These are phyloP conservation scores for Sinocyclocheilus maitianheensis DNA, from an alignment of 2,113 vertebrate species.

Conservation along the genomic window DNA sequence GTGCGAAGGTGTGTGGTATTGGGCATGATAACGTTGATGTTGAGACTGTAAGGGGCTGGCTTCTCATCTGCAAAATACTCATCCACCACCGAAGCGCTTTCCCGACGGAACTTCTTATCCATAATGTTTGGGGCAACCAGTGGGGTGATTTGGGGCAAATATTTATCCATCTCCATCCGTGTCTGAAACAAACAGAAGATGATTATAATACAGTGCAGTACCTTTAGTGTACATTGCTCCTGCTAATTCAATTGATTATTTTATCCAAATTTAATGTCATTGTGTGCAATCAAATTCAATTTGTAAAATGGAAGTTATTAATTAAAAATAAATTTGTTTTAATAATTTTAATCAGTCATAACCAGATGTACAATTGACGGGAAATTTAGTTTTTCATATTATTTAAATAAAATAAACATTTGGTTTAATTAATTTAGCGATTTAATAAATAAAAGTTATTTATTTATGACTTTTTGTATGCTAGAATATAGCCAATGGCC, in stretches of 20 bases:
- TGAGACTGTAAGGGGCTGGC: constrained; percentile 83
- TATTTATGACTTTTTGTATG: not conserved
- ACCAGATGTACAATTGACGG: not conserved
- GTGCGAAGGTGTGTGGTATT: constrained; percentile 86
- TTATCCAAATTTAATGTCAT: not conserved
- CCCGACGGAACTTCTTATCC: constrained; percentile 86
- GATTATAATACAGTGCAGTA: not conserved
- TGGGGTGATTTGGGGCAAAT: constrained; percentile 72
- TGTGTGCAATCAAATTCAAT: not conserved
- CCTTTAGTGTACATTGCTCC: not conserved
- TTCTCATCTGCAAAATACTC: constrained; percentile 89
- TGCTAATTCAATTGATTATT: not conserved
- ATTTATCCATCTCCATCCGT: constrained; percentile 84
- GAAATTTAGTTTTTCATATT: not conserved
- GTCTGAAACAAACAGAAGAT: constrained; percentile 63
- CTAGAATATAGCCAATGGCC: not conserved
- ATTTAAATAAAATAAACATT: not conserved
- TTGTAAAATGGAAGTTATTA: not conserved
- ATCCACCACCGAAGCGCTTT: constrained; percentile 88
- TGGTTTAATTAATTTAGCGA: not conserved
- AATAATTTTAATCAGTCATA: not conserved
- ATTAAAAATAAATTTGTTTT: not conserved
- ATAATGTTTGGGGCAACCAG: constrained; percentile 48
- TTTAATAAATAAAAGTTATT: not conserved
- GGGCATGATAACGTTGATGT: constrained; percentile 90